Conservation (phyloP, 2,113 vertebrate genomes). For the Scomber scombrus region DNA sequence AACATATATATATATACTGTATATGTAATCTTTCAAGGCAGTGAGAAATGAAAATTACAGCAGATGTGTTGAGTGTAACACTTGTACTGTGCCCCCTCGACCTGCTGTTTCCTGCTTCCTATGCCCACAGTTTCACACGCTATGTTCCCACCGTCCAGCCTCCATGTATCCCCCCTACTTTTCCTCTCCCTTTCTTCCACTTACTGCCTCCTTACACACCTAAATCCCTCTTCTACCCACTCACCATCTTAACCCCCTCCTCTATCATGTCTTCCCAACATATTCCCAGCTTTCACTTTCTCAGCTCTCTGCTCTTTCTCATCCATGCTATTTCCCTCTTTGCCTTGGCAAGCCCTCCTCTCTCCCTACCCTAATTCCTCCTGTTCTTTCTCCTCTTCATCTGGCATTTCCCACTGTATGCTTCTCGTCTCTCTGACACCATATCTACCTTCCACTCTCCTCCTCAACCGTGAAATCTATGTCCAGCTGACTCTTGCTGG, state of each 20-base stretch:
- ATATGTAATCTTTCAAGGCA: constrained; percentile 22
- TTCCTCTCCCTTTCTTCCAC: constrained; percentile 38
- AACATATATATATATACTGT: no score
- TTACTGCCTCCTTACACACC: constrained; percentile 39
- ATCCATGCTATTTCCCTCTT: background rate
- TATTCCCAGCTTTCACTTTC: constrained; percentile 34
- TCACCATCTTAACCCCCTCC: constrained; percentile 27
- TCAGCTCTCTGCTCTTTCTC: constrained; percentile 14
- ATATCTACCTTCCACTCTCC: constrained; percentile 43
- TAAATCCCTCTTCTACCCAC: constrained; percentile 31
- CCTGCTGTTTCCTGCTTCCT: constrained; percentile 71
- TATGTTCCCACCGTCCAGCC: constrained; percentile 50
- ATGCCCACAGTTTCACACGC: constrained; percentile 62
- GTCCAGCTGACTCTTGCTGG: constrained; percentile 50
- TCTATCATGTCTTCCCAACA: constrained; percentile 11
- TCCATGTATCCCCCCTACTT: constrained; percentile 16
- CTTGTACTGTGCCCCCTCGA: constrained; percentile 34
- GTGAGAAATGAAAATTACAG: constrained; percentile 40
- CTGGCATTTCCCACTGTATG: constrained; percentile 23
- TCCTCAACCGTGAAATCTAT: constrained; percentile 46
- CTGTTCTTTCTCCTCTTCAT: background rate
- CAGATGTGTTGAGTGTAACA: constrained; percentile 27
- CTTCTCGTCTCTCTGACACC: constrained; percentile 19
- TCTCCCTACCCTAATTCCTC: background rate
- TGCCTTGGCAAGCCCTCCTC: background rate